Evolutionary conservation across 1,140 invertebrate species (phyloP), one percentile per base, ranked within the genome.

Genomic region (Callitettix versicolor): DNA sequence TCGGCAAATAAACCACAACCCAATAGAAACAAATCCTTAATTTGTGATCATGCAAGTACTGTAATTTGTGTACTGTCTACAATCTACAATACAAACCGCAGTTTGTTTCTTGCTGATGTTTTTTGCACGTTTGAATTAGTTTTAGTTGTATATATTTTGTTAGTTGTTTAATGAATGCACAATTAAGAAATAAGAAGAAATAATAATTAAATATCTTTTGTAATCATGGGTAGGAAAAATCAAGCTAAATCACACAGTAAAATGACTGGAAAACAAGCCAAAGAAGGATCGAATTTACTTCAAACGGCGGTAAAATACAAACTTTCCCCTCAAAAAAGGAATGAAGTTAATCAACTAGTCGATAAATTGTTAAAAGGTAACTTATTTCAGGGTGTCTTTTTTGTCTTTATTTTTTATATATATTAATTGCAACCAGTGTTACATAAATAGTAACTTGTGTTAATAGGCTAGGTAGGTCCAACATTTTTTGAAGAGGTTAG

Each of bases 271-370:
- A 4, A 38, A 22, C 33, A 17, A 14, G 47, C 15, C 43, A 18
- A 55, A 55, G 40, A 30, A 30, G 44, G 44, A 44, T 20, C 41
- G 14, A 42, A 30, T 6, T 6, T 15, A 4, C 9, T 14, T 21
- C 21, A 43, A 14, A 18, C 20, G 14, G 14, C 34, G 47, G 22
- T 47, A 47, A 47, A 36, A 33, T 20, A 22, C 20, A 57, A 60
- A 53, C 34, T 61, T 12, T 59, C 60, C 1, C 57, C 57, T 36
- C 57, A 64, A 50, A 65, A 68, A 55, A 57, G 68, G 22, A 65
- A 65, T 24, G 67, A 73, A 59, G 57, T 77, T 0, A 65, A 71
- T 42, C 60, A 68, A 34, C 57, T 74, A 22, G 66, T 73, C 0
- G 70, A 73, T 47, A 65, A 67, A 53, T 60, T 76, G 3, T 55